These are phyloP conservation scores for Lordiphosa clarofinis DNA, from an alignment of 1,140 invertebrate genomes.

Conservation along the genomic window DNA sequence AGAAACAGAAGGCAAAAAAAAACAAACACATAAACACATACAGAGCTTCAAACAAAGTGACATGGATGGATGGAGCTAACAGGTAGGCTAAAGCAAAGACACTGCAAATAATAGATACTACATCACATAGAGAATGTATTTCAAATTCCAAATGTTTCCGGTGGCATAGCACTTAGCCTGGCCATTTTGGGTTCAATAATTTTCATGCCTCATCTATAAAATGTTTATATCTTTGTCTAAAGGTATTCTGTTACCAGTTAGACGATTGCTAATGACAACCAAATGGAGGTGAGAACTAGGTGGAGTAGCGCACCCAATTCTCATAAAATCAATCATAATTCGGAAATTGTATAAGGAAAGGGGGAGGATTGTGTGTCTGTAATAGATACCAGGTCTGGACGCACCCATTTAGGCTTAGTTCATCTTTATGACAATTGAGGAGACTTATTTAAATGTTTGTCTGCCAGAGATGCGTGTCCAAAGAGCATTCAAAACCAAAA, in stretches of 20 bases:
- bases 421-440: no score
- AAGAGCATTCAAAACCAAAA: conserved; percentile 36
- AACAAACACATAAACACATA: conserved; percentile 10
- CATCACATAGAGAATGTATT: no score
- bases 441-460: conserved; percentile 21
- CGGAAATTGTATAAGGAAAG: background rate
- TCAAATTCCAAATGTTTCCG: no score
- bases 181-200: no score
- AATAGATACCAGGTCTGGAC: no score
- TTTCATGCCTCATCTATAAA: no score
- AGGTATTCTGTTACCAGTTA: conserved; percentile 22
- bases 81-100: conserved; percentile 5
- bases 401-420: no score
- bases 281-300: background rate
- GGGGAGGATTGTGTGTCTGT: no score
- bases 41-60: conserved; percentile 39
- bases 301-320: conserved; percentile 28
- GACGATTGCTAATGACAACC: conserved; percentile 59
- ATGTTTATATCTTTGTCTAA: background rate
- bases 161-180: no score
- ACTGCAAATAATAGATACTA: no score
- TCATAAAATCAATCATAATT: conserved; percentile 56
- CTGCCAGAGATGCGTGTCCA: conserved; percentile 44
- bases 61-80: conserved; percentile 30
- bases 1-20: background rate